Evolutionary conservation across 2,888 invertebrate genomes (phyloP).

Genomic region (Zaprionus lineosus): DNA sequence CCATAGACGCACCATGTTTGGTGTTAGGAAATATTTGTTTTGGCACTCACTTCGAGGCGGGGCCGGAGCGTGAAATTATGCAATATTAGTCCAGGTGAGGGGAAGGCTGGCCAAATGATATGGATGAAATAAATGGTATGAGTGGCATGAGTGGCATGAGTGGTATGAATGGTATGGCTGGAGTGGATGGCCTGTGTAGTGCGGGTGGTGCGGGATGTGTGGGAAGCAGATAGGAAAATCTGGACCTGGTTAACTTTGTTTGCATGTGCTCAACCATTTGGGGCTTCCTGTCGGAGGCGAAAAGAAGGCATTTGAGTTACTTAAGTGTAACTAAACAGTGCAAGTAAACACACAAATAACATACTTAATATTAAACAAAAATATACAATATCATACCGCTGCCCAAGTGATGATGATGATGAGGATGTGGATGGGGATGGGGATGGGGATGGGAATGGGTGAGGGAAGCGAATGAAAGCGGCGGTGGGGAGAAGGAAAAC

Average conservation of each 20-base stretch:
- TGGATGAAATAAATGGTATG: background rate
- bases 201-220: too few relatives aligned
- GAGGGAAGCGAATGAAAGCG: constrained; percentile 43
- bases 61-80: constrained; percentile 66
- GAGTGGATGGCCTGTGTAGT: background rate
- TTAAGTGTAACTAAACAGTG: constrained; percentile 77
- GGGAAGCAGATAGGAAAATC: constrained; percentile 26
- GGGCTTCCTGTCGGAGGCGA: constrained; percentile 61
- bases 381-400: constrained; percentile 61
- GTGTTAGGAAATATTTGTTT: constrained; percentile 73
- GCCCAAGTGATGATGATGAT: constrained; percentile 9
- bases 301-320: constrained; percentile 66
- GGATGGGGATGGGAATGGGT: constrained; percentile 28
- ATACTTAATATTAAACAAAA: constrained; percentile 78
- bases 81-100: constrained; percentile 45
- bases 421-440: constrained; percentile 16
- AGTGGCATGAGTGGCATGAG: background rate
- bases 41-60: constrained; percentile 44
- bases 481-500: background rate
- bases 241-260: constrained; percentile 71
- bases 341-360: constrained; percentile 78
- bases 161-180: background rate
- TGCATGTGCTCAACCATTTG: constrained; percentile 66
- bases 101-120: background rate
- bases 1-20: constrained; percentile 60